phyloP scores from a whole-genome alignment of 2,113 vertebrate species.

The Gracilinanus agilis region DNA sequence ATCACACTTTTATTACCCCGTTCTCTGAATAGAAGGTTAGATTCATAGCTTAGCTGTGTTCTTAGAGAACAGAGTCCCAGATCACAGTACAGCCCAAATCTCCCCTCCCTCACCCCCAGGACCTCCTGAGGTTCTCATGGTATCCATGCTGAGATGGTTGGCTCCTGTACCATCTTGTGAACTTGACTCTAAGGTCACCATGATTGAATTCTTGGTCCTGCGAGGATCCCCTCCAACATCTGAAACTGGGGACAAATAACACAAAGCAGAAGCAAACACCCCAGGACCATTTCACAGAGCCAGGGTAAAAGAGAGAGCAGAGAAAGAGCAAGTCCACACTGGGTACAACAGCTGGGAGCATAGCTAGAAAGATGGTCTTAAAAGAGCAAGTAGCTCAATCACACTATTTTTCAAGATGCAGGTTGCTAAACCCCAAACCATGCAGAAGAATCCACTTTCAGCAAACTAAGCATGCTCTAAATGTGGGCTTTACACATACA shows the following conservation, averaged over 20 bases:
- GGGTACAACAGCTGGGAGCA: background rate
- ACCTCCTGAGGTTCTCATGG: background rate
- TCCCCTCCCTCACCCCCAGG: background rate
- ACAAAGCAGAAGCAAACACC: background rate
- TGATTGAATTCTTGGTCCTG: background rate
- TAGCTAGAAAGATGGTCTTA: background rate
- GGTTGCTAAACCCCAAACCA: too few relatives aligned
- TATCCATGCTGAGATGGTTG: background rate
- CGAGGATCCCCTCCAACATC: background rate
- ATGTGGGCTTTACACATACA: background rate
- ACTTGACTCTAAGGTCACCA: background rate
- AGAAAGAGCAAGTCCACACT: background rate
- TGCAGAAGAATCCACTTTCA: background rate
- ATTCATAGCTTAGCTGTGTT: background rate
- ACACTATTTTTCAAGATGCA: background rate
- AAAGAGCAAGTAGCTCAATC: background rate
- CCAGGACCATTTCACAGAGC: background rate
- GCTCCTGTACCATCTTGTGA: background rate
- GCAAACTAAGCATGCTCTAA: background rate
- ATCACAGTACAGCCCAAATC: background rate
- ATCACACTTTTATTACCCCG: background rate
- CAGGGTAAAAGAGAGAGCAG: background rate
- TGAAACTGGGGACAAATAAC: background rate
- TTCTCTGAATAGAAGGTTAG: background rate
- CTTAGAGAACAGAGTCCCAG: background rate